Conservation (phyloP, 2,797 vertebrate species). For the Rhabdophis nuchalis region DNA sequence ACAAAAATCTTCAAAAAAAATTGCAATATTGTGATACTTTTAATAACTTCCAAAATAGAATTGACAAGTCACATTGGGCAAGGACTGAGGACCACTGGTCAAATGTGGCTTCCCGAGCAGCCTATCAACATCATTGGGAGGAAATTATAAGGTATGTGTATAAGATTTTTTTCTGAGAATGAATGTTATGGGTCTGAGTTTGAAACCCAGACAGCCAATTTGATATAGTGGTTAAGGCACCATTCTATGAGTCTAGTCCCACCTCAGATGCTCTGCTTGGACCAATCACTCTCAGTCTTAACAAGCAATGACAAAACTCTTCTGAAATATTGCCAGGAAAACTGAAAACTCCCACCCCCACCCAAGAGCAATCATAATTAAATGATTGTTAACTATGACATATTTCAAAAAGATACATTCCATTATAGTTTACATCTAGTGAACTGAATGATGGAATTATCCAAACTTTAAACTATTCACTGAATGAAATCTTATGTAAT, state of each 20-base stretch:
- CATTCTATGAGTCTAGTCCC: neutral
- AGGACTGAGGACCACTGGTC: neutral
- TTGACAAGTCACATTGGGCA: neutral
- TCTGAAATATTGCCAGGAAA: neutral
- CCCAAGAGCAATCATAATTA: neutral
- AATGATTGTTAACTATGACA: neutral
- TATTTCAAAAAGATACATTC: neutral
- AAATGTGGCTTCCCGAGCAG: neutral
- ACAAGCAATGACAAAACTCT: neutral
- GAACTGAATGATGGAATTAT: neutral
- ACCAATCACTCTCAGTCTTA: neutral
- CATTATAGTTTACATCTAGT: neutral
- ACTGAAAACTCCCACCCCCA: neutral
- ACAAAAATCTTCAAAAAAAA: neutral
- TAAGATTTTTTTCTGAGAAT: neutral
- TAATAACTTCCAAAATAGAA: neutral
- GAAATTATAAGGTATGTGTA: neutral
- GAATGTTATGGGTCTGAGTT: neutral
- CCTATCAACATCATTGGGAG: neutral
- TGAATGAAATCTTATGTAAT: neutral
- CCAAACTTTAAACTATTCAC: neutral
- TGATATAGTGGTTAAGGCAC: neutral
- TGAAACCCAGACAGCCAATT: neutral
- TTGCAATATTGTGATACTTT: neutral
- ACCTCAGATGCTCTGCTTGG: neutral